Evolutionary conservation across 2,113 vertebrate genomes (phyloP), one percentile per base, ranked within the genome.

Genomic region (Pseudopipra pipra): DNA sequence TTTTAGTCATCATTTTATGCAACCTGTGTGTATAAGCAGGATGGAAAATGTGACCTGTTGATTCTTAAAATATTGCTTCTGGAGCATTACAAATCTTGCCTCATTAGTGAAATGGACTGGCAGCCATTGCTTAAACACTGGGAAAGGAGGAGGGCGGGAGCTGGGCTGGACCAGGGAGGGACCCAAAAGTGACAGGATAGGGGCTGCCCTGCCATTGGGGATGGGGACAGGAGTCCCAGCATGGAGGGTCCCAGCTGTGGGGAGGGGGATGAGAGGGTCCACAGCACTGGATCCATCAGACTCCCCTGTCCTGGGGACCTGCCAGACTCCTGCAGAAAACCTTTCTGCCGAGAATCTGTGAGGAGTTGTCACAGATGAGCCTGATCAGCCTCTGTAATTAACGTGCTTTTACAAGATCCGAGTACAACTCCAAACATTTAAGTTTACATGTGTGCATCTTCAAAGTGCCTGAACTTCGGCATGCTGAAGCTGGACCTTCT

Each of bases 311-410:
- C 43, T 0, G 0, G 43, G 43, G 14, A 24, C 24, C 39, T 55
- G 51, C 23, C 61, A 16, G 66, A 3, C 20, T 47, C 31, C 67
- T 19, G 31, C 46, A 27, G 37, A 61, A 61, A 27, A 41, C 19
- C 10, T 14, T 28, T 23, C 58, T 76, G 46, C 52, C 33, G 10
- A 0, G 19, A 28, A 41, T 11, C 71, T 5, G 13, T 12, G 35
- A 54, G 56, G 39, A 51, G 20, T 39, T 24, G 17, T 6, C 31
- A 8, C 8, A 87, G 90, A 89, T 86, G 89, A 93, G 70, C 89
- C 56, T 31, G 59, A 89, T 89, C 94, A 95, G 96, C 84, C 96
- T 94, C 10, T 28, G 93, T 72, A 81, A 87, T 85, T 79, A 94
- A 68, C 21, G 88, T 58, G 72, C 59, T 93, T 94, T 84, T 75